phyloP scores from a whole-genome alignment of 2,797 vertebrate species.

The Ctenosaura bakeri region DNA sequence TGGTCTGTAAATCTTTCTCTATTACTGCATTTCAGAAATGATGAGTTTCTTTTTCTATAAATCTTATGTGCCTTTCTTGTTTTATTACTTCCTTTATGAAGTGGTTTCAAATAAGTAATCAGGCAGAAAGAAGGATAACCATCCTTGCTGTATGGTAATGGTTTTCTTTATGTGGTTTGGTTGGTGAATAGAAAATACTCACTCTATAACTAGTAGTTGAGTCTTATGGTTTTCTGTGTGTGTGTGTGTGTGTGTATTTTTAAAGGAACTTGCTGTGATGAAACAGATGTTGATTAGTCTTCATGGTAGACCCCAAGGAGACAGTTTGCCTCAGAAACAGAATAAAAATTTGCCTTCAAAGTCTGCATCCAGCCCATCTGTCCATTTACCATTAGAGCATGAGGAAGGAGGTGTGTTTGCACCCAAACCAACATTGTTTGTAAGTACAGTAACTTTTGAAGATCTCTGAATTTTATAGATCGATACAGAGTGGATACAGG shows the following conservation, averaged over 20 bases:
- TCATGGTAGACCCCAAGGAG: constrained; percentile 77
- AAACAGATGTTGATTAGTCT: constrained; percentile 92
- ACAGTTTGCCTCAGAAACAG: constrained; percentile 72
- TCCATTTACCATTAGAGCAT: constrained; percentile 68
- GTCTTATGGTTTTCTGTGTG: constrained; percentile 21
- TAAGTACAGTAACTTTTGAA: constrained; percentile 81
- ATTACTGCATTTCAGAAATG: constrained; percentile 46
- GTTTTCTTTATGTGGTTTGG: not conserved
- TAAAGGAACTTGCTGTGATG: constrained; percentile 93
- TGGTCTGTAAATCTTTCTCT: constrained; percentile 41
- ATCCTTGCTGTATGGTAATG: constrained; percentile 37
- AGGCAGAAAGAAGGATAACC: constrained; percentile 31
- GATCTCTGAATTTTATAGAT: constrained; percentile 25
- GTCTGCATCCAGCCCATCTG: constrained; percentile 67
- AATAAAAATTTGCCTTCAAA: constrained; percentile 61
- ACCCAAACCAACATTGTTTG: constrained; percentile 94
- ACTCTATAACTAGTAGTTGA: constrained; percentile 56
- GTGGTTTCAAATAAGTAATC: constrained; percentile 46
- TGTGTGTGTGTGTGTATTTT: constrained; percentile 39
- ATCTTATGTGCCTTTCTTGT: constrained; percentile 36
- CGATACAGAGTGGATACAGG: not conserved
- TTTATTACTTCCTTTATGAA: constrained; percentile 47
- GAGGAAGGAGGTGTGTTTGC: constrained; percentile 83
- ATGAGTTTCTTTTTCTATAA: constrained; percentile 45
- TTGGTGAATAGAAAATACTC: constrained; percentile 37